These are phyloP conservation scores for Callyntrura guangdongensis DNA, from an alignment of 2,888 invertebrate genomes.

Conservation along the genomic window DNA sequence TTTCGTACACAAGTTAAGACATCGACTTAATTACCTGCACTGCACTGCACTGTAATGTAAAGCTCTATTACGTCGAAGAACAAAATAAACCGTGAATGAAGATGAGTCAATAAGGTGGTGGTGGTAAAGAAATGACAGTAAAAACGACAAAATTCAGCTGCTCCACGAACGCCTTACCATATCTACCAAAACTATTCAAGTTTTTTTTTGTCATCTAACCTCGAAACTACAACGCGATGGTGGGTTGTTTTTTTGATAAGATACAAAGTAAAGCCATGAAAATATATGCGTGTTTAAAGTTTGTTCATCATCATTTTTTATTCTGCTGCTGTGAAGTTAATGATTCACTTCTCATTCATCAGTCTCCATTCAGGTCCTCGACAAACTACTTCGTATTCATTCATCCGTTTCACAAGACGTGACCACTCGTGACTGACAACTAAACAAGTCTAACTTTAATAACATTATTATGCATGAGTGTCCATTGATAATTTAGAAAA, in stretches of 20 bases:
- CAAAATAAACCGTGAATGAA: constrained; percentile 9
- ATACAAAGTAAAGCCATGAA: constrained; percentile 29
- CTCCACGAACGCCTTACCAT: no score
- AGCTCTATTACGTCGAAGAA: constrained; percentile 31
- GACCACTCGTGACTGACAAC: constrained; percentile 71
- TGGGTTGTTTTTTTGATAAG: not conserved
- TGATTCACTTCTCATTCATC: constrained; percentile 20
- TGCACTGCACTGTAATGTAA: constrained; percentile 8
- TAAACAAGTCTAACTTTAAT: constrained; percentile 59
- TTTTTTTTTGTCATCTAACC: not conserved
- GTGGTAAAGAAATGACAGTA: not conserved
- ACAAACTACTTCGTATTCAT: constrained; percentile 27
- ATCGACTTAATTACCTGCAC: constrained; percentile 58
- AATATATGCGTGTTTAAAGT: constrained; percentile 45
- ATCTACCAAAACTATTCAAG: not conserved
- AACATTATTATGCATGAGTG: constrained; percentile 42
- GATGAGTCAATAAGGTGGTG: constrained; percentile 6
- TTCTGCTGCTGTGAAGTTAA: not conserved
- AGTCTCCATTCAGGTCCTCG: not conserved
- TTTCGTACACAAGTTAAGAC: constrained; percentile 42
- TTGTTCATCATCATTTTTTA: constrained; percentile 29
- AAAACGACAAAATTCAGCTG: not conserved
- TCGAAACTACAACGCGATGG: not conserved
- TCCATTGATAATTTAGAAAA: constrained; percentile 31
- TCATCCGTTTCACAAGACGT: constrained; percentile 64